A percentile compares a stretch with the other conserved stretches of the same genome.
Evolutionary conservation across 2,113 vertebrate species (phyloP).

Genomic region (Penelope pileata): DNA sequence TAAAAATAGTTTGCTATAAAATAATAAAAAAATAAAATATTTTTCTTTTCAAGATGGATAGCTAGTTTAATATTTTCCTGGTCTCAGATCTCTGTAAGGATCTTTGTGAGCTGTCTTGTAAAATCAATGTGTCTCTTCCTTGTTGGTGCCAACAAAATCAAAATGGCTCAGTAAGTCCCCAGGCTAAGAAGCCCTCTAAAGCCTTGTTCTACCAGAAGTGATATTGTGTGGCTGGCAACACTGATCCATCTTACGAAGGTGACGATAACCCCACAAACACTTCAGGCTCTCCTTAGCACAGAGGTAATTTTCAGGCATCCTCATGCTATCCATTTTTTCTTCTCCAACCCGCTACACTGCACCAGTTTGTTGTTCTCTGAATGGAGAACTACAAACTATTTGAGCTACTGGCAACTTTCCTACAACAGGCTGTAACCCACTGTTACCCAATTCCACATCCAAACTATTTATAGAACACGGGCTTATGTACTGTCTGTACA

Average conservation of each 20-base stretch:
- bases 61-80: neutral
- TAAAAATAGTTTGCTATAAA: neutral
- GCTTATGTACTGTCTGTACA: neutral
- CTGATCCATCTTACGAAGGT: neutral
- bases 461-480: neutral
- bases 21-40: neutral
- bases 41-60: neutral
- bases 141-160: neutral
- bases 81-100: neutral
- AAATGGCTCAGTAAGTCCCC: neutral
- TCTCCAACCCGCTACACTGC: neutral
- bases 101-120: neutral
- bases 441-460: neutral
- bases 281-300: neutral
- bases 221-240: neutral
- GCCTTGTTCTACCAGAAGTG: neutral
- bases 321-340: neutral
- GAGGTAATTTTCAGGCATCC: neutral
- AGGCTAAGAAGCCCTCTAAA: neutral
- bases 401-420: neutral
- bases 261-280: neutral
- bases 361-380: too few relatives aligned
- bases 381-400: neutral
- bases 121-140: neutral
- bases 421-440: rapidly evolving